Conservation (phyloP, 2,113 vertebrate genomes). For the Bos taurus region ARS-UCD2.0 NC_037328.1:134171501-134172000, state of each 20-base stretch:
- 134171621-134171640: constrained; percentile 46
- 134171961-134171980: not conserved
- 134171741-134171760: not conserved
- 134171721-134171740: not conserved
- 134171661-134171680: constrained; percentile 35
- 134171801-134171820: not conserved
- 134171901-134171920: not conserved
- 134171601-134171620: constrained; percentile 59
- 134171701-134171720: not conserved
- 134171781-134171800: not conserved
- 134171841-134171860: not conserved
- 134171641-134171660: constrained; percentile 19
- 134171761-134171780: not conserved
- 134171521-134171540: constrained; percentile 68
- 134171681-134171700: not conserved
- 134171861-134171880: not conserved
- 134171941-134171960: not conserved
- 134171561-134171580: constrained; percentile 60
- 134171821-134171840: too few species aligned
- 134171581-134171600: constrained; percentile 56
- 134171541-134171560: constrained; percentile 56
- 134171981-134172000: not conserved
- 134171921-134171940: not conserved
- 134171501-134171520: constrained; percentile 65
- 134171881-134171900: not conserved